Base-by-base conservation (phyloP, 2,113 vertebrate species). In the Pipra filicauda region DNA sequence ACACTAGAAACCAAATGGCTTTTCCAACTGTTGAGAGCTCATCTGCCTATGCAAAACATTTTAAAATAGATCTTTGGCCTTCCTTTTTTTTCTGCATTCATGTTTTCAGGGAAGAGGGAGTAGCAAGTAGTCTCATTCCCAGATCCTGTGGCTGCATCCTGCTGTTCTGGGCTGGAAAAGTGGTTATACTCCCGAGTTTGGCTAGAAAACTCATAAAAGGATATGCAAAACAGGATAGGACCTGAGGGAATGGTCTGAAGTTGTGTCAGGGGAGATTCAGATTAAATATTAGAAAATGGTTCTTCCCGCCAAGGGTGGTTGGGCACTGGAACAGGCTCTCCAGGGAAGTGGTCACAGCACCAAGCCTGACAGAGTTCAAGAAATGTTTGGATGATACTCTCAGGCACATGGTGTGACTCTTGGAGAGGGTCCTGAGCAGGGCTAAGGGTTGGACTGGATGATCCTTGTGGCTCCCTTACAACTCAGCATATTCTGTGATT, bases 111-210 rank as follows among this genome's bases (percentile, higher is more conserved):
- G 28, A 58, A 48, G 69, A 11, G 8, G 5, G 18, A 75, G 15
- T 37, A 19, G 8, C 17, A n/a, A n/a, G n/a, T n/a, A 62, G 24
- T 22, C 4, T 75, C 24, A 12, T 65, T 54, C 31, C 11, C 22
- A 35, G 37, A 41, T 4, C 43, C 5, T 5, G 24, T 28, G 35
- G 6, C 18, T 67, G 20, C 13, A 48, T 57, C 33, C 15, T 48
- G 5, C 10, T 35, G 2, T 72, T 86, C 43, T 55, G 39, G 14
- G 12, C 18, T 71, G 12, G 16, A 58, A 66, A 76, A 49, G 11
- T 27, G 13, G 4, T 13, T 61, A 3, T 43, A 43, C 7, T 57
- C 5, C 3, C 1, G 0, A 28, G 19, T 46, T 58, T 70, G 20
- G 8, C 13, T 59, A 24, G 35, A 31, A 37, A 69, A 49, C 10